Evolutionary conservation across 92 coral and sea anemone species (phyloP).

Genomic region (Porites evermanni): DNA sequence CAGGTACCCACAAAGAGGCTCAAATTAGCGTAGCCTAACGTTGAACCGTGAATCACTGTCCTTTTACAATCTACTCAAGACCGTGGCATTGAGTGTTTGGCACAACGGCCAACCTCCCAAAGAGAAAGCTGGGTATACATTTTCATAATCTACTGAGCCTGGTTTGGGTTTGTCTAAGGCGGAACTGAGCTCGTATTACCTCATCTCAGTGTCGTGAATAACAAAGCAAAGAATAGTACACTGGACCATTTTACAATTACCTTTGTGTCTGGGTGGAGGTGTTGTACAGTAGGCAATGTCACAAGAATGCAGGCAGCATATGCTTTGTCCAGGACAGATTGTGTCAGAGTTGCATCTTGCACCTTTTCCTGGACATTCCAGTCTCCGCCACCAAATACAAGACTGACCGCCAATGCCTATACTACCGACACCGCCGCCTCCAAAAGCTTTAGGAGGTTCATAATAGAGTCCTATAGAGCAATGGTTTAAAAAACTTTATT

Average conservation of each 20-base stretch:
- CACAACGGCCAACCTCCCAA: too few species aligned
- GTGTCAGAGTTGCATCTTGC: constrained; percentile 46
- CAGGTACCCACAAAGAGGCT: too few species aligned
- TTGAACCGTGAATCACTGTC: too few species aligned
- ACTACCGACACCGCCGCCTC: not conserved
- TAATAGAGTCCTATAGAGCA: constrained; percentile 24
- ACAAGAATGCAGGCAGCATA: constrained; percentile 74
- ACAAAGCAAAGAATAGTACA: not conserved
- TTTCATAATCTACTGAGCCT: too few species aligned
- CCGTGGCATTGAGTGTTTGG: too few species aligned
- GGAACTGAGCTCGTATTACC: not conserved
- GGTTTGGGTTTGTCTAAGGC: not conserved
- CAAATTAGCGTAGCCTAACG: too few species aligned
- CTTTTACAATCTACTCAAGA: too few species aligned
- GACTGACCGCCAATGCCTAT: not conserved
- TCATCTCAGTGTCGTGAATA: too few species aligned
- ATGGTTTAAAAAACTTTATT: not conserved
- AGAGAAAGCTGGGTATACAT: too few species aligned
- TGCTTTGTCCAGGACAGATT: constrained; percentile 63
- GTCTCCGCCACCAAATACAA: constrained; percentile 58
- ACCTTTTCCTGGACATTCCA: constrained; percentile 60
- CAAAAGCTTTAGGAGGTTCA: not conserved
- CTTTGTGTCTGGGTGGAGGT: constrained; percentile 26
- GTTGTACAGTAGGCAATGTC: constrained; percentile 57
- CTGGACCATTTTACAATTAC: constrained; percentile 11